These are phyloP conservation scores for Telmatochromis brachygnathus DNA, from an alignment of 2,113 vertebrate species.

Conservation along the genomic window DNA sequence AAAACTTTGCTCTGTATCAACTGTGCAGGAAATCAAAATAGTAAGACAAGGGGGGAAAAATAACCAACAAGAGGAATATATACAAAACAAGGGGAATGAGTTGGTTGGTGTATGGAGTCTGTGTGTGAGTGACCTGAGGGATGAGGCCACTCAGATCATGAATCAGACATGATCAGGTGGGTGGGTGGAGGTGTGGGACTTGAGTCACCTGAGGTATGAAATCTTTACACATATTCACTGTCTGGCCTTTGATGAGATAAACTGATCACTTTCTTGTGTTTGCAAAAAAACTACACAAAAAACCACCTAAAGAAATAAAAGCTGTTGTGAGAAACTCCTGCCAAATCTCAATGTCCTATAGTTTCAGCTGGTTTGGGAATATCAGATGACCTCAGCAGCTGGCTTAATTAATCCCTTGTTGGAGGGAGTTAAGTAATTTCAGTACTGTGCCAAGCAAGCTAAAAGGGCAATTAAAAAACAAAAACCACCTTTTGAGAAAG, in stretches of 20 bases:
- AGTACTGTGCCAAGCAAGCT: not conserved
- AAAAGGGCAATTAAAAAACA: not conserved
- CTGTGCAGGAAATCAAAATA: not conserved
- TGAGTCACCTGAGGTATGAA: not conserved
- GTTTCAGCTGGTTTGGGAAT: not conserved
- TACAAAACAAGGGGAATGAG: not conserved
- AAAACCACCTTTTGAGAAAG: not conserved
- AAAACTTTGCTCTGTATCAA: not conserved
- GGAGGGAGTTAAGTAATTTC: not conserved
- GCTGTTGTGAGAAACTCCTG: not conserved
- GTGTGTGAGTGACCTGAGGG: not conserved
- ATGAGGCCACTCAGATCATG: not conserved
- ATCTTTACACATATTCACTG: not conserved
- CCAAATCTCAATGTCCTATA: not conserved
- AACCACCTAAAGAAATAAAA: not conserved
- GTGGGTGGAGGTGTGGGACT: not conserved
- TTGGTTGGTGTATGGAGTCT: not conserved
- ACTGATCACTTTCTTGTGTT: not conserved
- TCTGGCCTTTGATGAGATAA: not conserved
- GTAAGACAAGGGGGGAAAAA: not conserved
- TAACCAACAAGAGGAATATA: not conserved
- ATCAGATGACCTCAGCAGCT: not conserved
- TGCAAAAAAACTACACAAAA: not conserved
- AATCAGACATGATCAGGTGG: not conserved
- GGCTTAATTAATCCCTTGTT: not conserved